phyloP scores from a whole-genome alignment of 2,113 vertebrate genomes.

The Phrynosoma blainvillii region DNA sequence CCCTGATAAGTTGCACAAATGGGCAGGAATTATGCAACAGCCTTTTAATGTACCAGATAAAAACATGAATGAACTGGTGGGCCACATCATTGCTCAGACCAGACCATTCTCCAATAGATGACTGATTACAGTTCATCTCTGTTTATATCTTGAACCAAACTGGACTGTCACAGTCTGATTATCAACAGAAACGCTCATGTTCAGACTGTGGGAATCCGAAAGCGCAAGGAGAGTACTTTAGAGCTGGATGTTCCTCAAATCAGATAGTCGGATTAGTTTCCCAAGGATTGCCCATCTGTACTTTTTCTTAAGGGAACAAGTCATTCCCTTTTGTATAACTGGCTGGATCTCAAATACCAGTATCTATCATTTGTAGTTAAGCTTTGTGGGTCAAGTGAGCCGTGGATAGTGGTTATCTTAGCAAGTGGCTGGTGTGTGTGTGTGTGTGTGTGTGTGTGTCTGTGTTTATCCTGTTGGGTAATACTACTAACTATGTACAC shows the following conservation, averaged over 20 bases:
- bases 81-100: constrained; percentile 21
- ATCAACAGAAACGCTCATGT: neutral
- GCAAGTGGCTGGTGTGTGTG: too few species aligned
- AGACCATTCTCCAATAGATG: constrained; percentile 35
- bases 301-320: neutral
- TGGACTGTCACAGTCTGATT: constrained; percentile 14
- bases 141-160: constrained; percentile 27
- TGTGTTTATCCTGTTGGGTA: too few species aligned
- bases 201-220: neutral
- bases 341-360: neutral
- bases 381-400: too few species aligned
- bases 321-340: neutral
- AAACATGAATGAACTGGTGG: constrained; percentile 34
- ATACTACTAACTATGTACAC: too few species aligned
- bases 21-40: constrained; percentile 41
- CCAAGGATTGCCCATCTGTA: neutral
- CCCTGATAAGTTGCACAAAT: constrained; percentile 48
- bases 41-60: constrained; percentile 55
- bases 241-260: neutral
- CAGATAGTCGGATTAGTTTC: constrained; percentile 26
- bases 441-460: too few species aligned
- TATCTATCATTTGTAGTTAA: too few species aligned
- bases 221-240: neutral
- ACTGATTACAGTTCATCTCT: constrained; percentile 21
- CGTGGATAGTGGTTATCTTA: too few species aligned